These are phyloP conservation scores for Plebejus anna DNA, from an alignment of 2,888 invertebrate genomes.

Conservation along the genomic window DNA sequence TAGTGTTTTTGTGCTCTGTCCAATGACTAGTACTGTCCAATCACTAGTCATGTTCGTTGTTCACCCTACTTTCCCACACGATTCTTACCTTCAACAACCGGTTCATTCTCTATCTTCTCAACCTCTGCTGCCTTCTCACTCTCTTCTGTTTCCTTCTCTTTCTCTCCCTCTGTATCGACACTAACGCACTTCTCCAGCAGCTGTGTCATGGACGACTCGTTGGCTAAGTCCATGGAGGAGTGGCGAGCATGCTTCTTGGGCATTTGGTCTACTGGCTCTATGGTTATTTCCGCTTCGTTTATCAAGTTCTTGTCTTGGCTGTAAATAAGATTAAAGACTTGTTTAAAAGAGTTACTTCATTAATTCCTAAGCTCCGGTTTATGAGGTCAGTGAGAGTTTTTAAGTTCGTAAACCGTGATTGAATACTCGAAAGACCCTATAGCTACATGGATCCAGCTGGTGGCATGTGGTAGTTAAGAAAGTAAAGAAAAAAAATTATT, in stretches of 20 bases:
- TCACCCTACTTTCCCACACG: background rate
- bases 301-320: constrained; percentile 68
- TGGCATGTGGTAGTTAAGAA: too few relatives aligned
- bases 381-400: too few relatives aligned
- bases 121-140: constrained; percentile 38
- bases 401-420: too few relatives aligned
- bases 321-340: constrained; percentile 26
- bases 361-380: too few relatives aligned
- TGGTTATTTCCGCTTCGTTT: constrained; percentile 71
- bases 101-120: constrained; percentile 41
- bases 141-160: constrained; percentile 34
- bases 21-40: too few relatives aligned
- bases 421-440: too few relatives aligned
- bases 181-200: constrained; percentile 72
- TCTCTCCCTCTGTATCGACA: constrained; percentile 41
- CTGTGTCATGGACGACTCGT: constrained; percentile 65
- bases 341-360: background rate
- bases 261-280: constrained; percentile 59
- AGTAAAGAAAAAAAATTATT: too few relatives aligned
- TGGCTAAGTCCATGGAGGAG: constrained; percentile 74
- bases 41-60: too few relatives aligned
- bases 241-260: constrained; percentile 67
- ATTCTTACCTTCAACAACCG: constrained; percentile 31
- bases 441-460: too few relatives aligned
- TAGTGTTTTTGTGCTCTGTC: too few relatives aligned